Evolutionary conservation across 2,888 invertebrate species (phyloP).

Genomic region (Drosophila longiperda): DNA sequence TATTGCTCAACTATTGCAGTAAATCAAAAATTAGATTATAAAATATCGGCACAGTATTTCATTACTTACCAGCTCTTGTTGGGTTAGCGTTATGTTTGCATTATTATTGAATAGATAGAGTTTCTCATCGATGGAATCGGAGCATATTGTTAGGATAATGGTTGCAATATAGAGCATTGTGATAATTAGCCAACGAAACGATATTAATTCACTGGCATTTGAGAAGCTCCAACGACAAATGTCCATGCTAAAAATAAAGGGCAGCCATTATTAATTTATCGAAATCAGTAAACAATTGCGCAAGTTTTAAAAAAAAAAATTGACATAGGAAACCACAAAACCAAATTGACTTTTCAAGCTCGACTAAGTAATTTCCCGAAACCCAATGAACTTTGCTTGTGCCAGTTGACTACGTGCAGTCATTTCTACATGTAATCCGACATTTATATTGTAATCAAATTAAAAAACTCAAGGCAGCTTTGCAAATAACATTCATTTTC

Average conservation of each 20-base stretch:
- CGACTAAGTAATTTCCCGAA: background rate
- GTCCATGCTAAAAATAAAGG: conserved; percentile 82
- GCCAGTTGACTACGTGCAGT: conserved; percentile 11
- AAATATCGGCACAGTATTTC: background rate
- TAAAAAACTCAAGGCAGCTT: conserved; percentile 13
- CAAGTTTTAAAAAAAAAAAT: background rate
- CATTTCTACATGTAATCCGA: conserved; percentile 7
- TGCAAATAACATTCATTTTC: conserved; percentile 17
- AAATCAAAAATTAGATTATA: background rate
- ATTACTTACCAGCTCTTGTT: conserved; percentile 83
- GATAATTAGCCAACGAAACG: conserved; percentile 85
- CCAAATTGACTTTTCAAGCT: background rate
- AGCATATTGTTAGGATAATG: conserved; percentile 85
- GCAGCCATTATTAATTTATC: background rate
- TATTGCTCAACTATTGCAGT: conserved; percentile 83
- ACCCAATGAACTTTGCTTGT: background rate
- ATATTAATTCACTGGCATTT: conserved; percentile 83
- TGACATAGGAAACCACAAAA: background rate
- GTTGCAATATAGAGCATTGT: conserved; percentile 85
- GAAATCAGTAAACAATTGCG: background rate
- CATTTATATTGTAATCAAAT: conserved; percentile 38
- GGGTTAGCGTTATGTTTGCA: conserved; percentile 82
- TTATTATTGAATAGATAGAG: conserved; percentile 82
- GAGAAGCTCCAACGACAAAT: conserved; percentile 84
- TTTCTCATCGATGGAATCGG: conserved; percentile 84